Evolutionary conservation across 2,113 vertebrate species (phyloP).

Genomic region (Hystrix cristata): DNA sequence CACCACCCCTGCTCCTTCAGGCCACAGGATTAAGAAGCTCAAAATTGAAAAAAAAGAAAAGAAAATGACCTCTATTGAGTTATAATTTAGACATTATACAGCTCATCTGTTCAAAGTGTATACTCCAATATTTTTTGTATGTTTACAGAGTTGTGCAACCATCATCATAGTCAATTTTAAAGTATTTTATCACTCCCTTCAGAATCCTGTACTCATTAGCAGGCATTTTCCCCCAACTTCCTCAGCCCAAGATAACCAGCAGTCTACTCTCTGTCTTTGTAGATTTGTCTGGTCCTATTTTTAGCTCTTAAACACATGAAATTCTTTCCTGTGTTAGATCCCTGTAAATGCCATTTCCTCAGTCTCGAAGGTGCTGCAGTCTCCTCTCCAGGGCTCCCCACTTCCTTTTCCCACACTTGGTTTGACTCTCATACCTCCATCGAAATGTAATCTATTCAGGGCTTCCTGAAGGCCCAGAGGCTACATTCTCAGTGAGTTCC

Average conservation of each 20-base stretch:
- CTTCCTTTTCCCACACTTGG: not conserved
- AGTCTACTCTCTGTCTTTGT: not conserved
- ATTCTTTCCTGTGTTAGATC: not conserved
- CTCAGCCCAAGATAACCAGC: not conserved
- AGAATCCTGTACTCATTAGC: not conserved
- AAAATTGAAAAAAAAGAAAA: not conserved
- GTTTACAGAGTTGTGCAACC: not conserved
- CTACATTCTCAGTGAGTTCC: not conserved
- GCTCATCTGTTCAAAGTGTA: not conserved
- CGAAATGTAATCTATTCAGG: not conserved
- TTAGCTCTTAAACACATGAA: not conserved
- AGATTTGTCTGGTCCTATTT: conserved; percentile 42
- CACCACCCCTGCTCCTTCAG: not conserved
- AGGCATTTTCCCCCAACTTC: not conserved
- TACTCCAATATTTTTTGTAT: not conserved
- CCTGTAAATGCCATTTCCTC: not conserved
- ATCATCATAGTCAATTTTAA: not conserved
- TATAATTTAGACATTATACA: not conserved
- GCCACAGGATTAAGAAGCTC: not conserved
- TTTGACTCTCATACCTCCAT: not conserved
- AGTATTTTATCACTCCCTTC: not conserved
- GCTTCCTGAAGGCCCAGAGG: not conserved
- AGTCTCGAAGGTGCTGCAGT: not conserved
- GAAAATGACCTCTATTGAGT: not conserved
- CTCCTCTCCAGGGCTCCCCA: not conserved